phyloP scores from a whole-genome alignment of 2,113 vertebrate genomes.

The Odocoileus virginianus region DNA sequence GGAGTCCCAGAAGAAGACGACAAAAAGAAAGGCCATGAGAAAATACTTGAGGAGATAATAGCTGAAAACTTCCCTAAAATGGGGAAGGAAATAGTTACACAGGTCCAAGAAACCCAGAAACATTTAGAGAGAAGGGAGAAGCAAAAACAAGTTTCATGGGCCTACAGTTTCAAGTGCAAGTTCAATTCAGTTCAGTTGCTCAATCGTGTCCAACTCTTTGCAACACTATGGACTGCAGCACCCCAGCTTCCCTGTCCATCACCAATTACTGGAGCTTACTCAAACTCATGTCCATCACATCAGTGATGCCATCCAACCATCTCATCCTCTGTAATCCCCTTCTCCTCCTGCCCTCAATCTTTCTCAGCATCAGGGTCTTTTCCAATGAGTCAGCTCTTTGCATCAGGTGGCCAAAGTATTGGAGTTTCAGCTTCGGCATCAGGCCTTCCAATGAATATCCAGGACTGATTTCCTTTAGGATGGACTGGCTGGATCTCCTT shows the following conservation, averaged over 20 bases:
- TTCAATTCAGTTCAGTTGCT: neutral
- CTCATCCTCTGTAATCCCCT: neutral
- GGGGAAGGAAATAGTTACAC: too few species aligned
- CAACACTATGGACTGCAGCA: neutral
- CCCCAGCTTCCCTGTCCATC: neutral
- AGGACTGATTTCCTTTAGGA: neutral
- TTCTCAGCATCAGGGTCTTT: neutral
- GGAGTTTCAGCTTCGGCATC: neutral
- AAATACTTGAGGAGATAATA: too few species aligned
- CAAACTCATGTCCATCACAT: neutral
- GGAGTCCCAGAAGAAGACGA: too few species aligned
- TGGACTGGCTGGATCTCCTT: neutral
- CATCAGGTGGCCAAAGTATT: neutral
- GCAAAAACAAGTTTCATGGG: neutral
- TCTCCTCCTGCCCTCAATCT: neutral
- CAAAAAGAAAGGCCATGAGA: too few species aligned
- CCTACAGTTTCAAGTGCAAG: neutral
- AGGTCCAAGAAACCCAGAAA: neutral
- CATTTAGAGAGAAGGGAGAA: neutral
- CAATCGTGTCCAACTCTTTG: neutral
- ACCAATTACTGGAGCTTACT: neutral
- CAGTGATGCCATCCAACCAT: neutral
- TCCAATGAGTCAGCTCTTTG: neutral
- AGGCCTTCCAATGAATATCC: neutral
- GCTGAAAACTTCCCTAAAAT: too few species aligned